Evolutionary conservation across 2,113 vertebrate genomes (phyloP), one percentile per base, ranked within the genome.

Genomic region (Myodes glareolus): DNA sequence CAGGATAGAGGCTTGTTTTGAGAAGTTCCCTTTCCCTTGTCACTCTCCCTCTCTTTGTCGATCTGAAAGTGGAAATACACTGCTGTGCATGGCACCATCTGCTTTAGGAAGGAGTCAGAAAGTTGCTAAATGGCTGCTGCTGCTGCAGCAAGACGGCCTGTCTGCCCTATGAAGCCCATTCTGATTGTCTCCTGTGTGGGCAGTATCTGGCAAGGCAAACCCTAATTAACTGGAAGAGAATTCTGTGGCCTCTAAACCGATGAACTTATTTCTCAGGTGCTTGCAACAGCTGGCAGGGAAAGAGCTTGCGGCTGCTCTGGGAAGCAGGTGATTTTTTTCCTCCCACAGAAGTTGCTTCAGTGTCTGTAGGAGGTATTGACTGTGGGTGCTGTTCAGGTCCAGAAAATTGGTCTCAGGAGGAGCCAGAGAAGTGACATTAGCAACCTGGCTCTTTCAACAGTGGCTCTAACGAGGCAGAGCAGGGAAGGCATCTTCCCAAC

Each of bases 321-420:
- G 87, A 92, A 94, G 33, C 86, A 93, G 91, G 92, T 89, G 90
- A 72, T 92, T 94, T 95, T 95, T 39, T 88, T 81, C 21, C 73
- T 36, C 82, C 91, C 88, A 36, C 72, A 11, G 63, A 93, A 96
- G 91, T 76, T 45, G 12, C 61, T 88, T 94, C 36, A 76, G 95
- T 0, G 0, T 92, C 93, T 52, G 11, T 84, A 61, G 91, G 88
- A 97, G 96, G 92, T 73, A 97, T 81, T 47, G 92, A 93, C 63
- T 80, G 92, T 81, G 95, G 97, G 75, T 97, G 90, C 96, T 92
- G 23, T 52, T 92, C 84, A 61, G 82, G 93, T 96, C 84, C 65
- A 77, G 97, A 91, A 98, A 97, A 98, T 97, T 91, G 97, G 93
- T 97, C 98, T 98, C 94, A 21, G 17, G 95, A 97, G 97, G 70